Conservation (phyloP, 2,888 invertebrate genomes). For the Eumacrocentrus americanus region DNA sequence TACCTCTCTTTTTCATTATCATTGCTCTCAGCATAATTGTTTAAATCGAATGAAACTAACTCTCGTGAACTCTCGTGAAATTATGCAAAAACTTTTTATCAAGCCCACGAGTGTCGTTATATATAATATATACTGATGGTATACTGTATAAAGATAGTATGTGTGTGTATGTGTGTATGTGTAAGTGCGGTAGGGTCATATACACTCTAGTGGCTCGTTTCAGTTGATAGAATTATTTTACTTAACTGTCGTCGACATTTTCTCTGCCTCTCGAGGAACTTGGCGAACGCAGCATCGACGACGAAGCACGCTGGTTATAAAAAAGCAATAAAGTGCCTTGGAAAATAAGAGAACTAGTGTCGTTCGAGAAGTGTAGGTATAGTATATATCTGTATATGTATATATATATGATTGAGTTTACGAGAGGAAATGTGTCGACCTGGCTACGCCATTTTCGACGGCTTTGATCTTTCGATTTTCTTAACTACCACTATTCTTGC, state of each 20-base stretch:
- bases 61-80: background rate
- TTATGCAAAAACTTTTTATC: constrained; percentile 4
- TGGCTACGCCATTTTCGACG: background rate
- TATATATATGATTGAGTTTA: constrained; percentile 3
- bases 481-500: background rate
- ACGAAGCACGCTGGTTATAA: constrained; percentile 36
- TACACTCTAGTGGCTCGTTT: background rate
- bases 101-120: background rate
- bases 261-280: background rate
- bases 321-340: constrained; percentile 44
- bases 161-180: too few species aligned
- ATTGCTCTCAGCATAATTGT: background rate
- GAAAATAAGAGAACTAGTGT: too few species aligned
- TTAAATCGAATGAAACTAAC: background rate
- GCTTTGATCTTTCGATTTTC: constrained; percentile 11
- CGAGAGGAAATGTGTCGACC: constrained; percentile 3
- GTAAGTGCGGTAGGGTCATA: too few species aligned
- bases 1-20: background rate
- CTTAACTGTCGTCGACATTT: constrained; percentile 22
- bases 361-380: too few species aligned
- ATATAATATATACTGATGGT: constrained; percentile 2
- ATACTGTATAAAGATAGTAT: constrained; percentile 4
- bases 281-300: constrained; percentile 18
- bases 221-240: constrained; percentile 29
- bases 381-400: background rate